Conservation (phyloP, 2,888 invertebrate species). For the Byasa hedistus region DNA sequence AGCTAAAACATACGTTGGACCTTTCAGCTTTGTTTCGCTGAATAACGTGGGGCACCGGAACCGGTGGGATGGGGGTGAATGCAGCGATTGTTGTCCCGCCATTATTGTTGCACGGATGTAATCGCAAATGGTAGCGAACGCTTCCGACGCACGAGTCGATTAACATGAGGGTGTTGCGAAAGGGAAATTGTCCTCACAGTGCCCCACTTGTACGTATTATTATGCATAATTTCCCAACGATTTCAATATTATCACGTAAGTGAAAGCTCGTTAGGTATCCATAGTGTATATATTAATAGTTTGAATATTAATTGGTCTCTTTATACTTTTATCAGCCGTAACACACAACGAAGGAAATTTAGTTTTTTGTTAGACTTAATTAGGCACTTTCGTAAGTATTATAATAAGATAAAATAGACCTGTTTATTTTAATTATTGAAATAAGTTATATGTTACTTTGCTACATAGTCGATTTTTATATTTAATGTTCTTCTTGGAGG, state of each 20-base stretch:
- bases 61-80: constrained; percentile 37
- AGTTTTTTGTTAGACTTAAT: neutral
- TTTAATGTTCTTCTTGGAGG: neutral
- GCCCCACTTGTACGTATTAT: constrained; percentile 24
- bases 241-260: constrained; percentile 17
- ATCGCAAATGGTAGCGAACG: constrained; percentile 40
- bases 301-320: constrained; percentile 3
- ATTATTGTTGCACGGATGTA: constrained; percentile 44
- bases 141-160: constrained; percentile 48
- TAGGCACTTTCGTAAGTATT: neutral
- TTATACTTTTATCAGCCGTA: neutral
- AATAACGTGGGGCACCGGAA: constrained; percentile 14
- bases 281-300: constrained; percentile 2
- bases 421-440: neutral
- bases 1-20: neutral
- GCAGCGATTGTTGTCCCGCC: constrained; percentile 39
- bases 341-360: neutral
- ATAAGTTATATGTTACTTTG: neutral
- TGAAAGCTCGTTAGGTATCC: constrained; percentile 12
- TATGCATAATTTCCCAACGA: constrained; percentile 8
- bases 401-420: neutral
- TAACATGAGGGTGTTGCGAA: constrained; percentile 43
- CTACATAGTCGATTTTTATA: neutral
- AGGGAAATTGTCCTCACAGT: constrained; percentile 48
- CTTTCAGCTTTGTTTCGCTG: constrained; percentile 14